Evolutionary conservation across 2,888 invertebrate genomes (phyloP).

Genomic region (Eilema sororculum): DNA sequence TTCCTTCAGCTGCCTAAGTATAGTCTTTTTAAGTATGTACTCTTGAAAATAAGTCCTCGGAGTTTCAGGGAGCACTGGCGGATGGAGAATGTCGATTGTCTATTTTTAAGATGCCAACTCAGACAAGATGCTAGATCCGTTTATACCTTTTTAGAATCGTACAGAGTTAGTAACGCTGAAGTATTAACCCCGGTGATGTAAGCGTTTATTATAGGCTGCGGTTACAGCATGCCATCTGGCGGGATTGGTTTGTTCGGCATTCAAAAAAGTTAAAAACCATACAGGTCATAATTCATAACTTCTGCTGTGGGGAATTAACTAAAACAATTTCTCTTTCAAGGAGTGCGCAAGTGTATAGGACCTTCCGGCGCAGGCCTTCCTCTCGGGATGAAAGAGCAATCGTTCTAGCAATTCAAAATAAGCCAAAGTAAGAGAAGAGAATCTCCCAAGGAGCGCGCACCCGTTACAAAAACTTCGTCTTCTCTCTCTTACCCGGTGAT

Average conservation of each 20-base stretch:
- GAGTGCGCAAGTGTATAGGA: neutral
- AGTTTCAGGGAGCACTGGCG: neutral
- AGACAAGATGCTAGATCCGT: slow-evolving; percentile 1
- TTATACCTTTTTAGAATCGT: neutral
- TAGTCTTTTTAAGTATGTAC: neutral
- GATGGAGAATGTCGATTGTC: neutral
- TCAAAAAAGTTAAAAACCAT: neutral
- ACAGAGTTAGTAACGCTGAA: neutral
- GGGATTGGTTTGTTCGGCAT: neutral
- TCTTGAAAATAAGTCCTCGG: neutral
- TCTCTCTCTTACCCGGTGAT: neutral
- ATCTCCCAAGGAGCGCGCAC: neutral
- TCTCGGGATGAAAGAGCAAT: neutral
- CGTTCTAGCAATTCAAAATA: neutral
- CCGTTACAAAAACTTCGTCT: neutral
- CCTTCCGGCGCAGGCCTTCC: neutral
- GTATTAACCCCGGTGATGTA: slow-evolving; percentile 2
- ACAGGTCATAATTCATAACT: neutral
- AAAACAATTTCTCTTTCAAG: neutral
- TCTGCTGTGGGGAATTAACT: neutral
- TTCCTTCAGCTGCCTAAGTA: neutral
- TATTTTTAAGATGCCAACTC: slow-evolving; percentile 1
- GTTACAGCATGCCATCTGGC: slow-evolving; percentile 1
- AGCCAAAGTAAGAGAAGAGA: neutral
- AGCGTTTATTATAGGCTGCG: slow-evolving; percentile 1